Evolutionary conservation across 1,140 invertebrate genomes (phyloP).

Genomic region (Drosophila eugracilis): DNA sequence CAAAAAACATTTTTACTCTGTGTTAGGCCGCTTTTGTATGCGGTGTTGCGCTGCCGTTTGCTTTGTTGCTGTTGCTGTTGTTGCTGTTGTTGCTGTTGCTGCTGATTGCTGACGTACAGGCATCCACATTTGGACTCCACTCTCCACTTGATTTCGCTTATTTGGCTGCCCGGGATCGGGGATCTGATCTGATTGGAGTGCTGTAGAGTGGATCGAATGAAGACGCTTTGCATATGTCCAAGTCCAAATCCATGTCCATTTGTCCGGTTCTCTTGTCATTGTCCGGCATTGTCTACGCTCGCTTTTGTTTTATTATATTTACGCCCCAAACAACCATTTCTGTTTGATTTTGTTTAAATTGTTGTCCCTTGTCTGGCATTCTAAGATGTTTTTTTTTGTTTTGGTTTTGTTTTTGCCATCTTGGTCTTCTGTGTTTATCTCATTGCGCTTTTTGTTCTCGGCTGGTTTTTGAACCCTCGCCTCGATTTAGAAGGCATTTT

Average conservation of each 20-base stretch:
- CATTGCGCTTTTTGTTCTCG: conserved; percentile 37
- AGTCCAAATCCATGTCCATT: conserved; percentile 26
- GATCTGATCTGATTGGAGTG: conserved; percentile 23
- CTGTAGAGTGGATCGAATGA: not conserved
- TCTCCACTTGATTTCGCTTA: conserved; percentile 40
- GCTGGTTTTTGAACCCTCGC: conserved; percentile 61
- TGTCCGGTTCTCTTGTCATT: conserved; percentile 43
- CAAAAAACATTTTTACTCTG: conserved; percentile 79
- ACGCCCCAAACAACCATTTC: conserved; percentile 32
- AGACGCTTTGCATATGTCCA: conserved; percentile 52
- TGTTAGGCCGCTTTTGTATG: conserved; percentile 78
- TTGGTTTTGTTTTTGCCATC: not conserved
- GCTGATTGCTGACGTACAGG: conserved; percentile 69
- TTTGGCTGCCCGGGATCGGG: conserved; percentile 10
- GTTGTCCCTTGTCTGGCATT: conserved; percentile 44
- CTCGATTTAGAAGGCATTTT: conserved; percentile 49
- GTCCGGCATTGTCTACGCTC: conserved; percentile 49
- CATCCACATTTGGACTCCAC: conserved; percentile 65
- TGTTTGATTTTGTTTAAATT: conserved; percentile 76
- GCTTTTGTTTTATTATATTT: conserved; percentile 52
- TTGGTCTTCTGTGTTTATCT: conserved; percentile 42
- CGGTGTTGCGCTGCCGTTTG: conserved; percentile 47
- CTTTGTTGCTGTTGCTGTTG: conserved; percentile 35
- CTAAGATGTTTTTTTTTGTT: conserved; percentile 34
- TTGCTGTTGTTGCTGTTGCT: conserved; percentile 4